A percentile compares a stretch with the other conserved stretches of the same genome.
Conservation (phyloP, 2,888 invertebrate genomes). For the Chydorus sphaericus region DNA sequence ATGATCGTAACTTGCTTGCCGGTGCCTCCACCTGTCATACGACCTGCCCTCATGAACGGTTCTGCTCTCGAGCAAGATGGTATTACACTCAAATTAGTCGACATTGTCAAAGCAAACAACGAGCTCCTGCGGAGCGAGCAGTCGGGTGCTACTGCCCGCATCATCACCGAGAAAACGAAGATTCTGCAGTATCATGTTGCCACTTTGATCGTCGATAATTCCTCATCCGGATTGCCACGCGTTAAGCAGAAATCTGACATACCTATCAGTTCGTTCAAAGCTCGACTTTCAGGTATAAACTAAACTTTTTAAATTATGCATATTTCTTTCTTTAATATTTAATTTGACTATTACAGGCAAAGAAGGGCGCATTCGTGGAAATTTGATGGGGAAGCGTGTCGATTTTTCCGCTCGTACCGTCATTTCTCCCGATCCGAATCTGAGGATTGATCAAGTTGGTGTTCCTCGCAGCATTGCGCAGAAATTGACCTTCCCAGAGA, state of each 20-base stretch:
- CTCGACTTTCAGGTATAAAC: conserved; percentile 40
- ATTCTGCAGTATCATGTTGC: conserved; percentile 98
- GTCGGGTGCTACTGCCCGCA: conserved; percentile 93
- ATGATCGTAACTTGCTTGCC: conserved; percentile 96
- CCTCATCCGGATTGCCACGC: conserved; percentile 93
- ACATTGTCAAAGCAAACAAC: conserved; percentile 96
- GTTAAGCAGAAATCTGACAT: conserved; percentile 99
- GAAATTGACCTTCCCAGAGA: conserved; percentile 96
- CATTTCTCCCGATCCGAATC: conserved; percentile 88
- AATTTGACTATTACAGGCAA: conserved; percentile 67
- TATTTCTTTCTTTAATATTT: not conserved
- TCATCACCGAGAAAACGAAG: conserved; percentile 89
- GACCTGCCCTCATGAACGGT: conserved; percentile 97
- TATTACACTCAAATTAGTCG: conserved; percentile 94
- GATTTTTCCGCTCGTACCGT: conserved; percentile 99
- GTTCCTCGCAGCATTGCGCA: conserved; percentile 97
- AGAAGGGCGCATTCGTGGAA: conserved; percentile 96
- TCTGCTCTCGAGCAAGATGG: conserved; percentile 96
- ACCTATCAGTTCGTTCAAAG: conserved; percentile 93
- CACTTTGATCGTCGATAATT: conserved; percentile 95
- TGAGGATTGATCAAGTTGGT: conserved; percentile 91
- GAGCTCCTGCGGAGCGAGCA: conserved; percentile 89
- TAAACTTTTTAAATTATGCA: not conserved
- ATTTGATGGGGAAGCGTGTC: conserved; percentile 99
- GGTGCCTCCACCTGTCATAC: conserved; percentile 87